phyloP scores from a whole-genome alignment of 1,140 invertebrate species.

The Psilanteris sp. region DNA sequence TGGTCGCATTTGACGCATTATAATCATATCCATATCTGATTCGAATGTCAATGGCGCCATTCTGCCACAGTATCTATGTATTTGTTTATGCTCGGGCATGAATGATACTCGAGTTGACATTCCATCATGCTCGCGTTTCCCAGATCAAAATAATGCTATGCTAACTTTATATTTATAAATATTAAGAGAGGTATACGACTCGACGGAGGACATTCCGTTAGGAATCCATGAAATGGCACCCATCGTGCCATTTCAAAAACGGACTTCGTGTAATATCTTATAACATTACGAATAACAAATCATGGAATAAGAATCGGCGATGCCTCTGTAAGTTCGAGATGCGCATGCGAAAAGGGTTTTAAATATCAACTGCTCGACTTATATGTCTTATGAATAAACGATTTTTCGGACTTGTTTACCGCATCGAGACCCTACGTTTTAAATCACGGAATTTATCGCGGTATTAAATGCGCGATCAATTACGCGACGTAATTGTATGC shows the following conservation, averaged over 20 bases:
- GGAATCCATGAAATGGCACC: conserved; percentile 72
- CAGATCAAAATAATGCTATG: conserved; percentile 79
- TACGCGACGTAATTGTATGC: too few relatives aligned
- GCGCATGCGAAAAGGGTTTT: conserved; percentile 38
- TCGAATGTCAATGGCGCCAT: conserved; percentile 71
- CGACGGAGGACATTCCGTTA: conserved; percentile 68
- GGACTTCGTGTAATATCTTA: conserved; percentile 73
- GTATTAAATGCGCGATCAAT: too few relatives aligned
- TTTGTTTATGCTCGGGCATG: conserved; percentile 71
- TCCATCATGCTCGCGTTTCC: conserved; percentile 78
- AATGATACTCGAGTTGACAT: conserved; percentile 69
- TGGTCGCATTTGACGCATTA: conserved; percentile 66
- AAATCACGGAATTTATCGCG: too few relatives aligned
- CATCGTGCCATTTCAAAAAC: conserved; percentile 69
- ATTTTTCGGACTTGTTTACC: too few relatives aligned
- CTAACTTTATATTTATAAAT: conserved; percentile 79
- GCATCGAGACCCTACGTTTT: too few relatives aligned
- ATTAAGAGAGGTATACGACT: conserved; percentile 65
- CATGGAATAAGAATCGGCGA: conserved; percentile 68
- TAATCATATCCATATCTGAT: conserved; percentile 77
- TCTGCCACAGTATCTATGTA: conserved; percentile 50
- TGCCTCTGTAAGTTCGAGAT: conserved; percentile 27
- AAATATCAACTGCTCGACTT: conserved; percentile 47
- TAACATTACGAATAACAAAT: conserved; percentile 64
- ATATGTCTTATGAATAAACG: too few relatives aligned